A percentile compares a stretch with the other conserved stretches of the same genome.
Evolutionary conservation across 2,888 invertebrate species (phyloP).

Genomic region (Rhogogaster chlorosoma): DNA sequence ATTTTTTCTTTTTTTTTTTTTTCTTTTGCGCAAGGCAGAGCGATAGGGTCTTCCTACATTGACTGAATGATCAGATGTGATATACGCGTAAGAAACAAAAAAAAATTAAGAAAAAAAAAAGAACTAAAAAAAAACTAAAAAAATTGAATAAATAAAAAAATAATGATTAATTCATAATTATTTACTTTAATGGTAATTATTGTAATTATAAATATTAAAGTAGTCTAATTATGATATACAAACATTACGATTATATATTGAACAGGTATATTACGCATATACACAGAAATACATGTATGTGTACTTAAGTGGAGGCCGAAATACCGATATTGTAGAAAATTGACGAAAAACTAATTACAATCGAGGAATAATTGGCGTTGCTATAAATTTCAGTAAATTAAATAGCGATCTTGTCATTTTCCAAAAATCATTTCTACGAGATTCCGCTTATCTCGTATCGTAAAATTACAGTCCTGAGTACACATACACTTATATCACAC

Average conservation of each 20-base stretch:
- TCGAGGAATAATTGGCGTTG: no score
- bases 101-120: not conserved
- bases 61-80: conserved; percentile 78
- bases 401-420: not conserved
- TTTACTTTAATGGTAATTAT: conserved; percentile 71
- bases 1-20: not conserved
- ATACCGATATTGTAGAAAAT: not conserved
- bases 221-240: conserved; percentile 58
- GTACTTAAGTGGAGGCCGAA: not conserved
- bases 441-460: no score
- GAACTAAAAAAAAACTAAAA: conserved; percentile 50
- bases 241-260: conserved; percentile 56
- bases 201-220: conserved; percentile 60
- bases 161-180: conserved; percentile 70
- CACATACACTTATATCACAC: not conserved
- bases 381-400: no score
- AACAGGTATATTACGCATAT: conserved; percentile 51
- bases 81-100: conserved; percentile 75
- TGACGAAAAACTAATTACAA: not conserved
- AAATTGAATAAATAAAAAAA: conserved; percentile 45
- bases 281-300: conserved; percentile 64
- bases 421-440: not conserved
- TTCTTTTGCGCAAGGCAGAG: conserved; percentile 65
- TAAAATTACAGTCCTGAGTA: not conserved
- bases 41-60: conserved; percentile 77